Evolutionary conservation across 2,888 invertebrate species (phyloP).

Genomic region (Drosophila ezoana): DNA sequence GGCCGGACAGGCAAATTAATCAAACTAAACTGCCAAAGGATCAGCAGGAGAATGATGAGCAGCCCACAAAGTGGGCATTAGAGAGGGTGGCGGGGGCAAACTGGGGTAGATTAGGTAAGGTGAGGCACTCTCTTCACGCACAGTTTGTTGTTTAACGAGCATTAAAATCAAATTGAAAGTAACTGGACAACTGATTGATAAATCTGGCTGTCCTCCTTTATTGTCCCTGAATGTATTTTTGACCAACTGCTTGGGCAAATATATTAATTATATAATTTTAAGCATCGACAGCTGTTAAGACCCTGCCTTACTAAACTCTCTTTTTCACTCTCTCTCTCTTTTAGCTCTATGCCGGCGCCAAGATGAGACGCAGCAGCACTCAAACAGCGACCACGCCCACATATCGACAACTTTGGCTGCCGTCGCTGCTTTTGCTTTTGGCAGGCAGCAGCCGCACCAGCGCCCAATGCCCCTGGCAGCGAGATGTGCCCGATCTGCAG

Average conservation of each 20-base stretch:
- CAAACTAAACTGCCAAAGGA: slow-evolving; percentile 76
- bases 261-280: slow-evolving; percentile 66
- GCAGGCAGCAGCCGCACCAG: slow-evolving; percentile 36
- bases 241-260: not conserved
- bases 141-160: slow-evolving; percentile 73
- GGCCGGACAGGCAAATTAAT: slow-evolving; percentile 74
- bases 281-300: slow-evolving; percentile 22
- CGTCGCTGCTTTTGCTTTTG: slow-evolving; percentile 47
- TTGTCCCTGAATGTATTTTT: not conserved
- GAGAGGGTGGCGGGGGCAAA: not conserved
- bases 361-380: slow-evolving; percentile 72
- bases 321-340: slow-evolving; percentile 6
- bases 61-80: not conserved
- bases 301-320: slow-evolving; percentile 3
- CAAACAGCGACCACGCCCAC: slow-evolving; percentile 52
- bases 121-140: slow-evolving; percentile 53
- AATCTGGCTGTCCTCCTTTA: slow-evolving; percentile 35
- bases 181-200: slow-evolving; percentile 73
- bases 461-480: slow-evolving; percentile 94
- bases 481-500: slow-evolving; percentile 90
- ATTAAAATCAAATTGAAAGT: slow-evolving; percentile 76
- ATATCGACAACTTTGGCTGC: slow-evolving; percentile 42
- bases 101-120: not conserved
- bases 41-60: slow-evolving; percentile 52
- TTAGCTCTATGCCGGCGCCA: slow-evolving; percentile 64